Evolutionary conservation across 2,888 invertebrate genomes (phyloP).

Genomic region (Dicroscelio sp.): DNA sequence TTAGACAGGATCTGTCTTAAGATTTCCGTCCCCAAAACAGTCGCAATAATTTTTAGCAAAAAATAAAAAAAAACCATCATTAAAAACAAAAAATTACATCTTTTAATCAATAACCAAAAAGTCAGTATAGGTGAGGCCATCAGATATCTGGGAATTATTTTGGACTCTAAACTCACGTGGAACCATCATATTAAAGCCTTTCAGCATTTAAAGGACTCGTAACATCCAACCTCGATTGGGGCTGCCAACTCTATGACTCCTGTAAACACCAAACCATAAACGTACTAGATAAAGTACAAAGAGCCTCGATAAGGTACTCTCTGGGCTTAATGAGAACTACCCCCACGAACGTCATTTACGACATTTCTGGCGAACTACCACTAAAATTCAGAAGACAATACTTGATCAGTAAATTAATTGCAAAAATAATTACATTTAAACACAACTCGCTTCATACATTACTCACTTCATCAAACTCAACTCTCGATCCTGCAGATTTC

Average conservation of each 20-base stretch:
- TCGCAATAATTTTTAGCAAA: too few relatives aligned
- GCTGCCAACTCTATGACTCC: neutral
- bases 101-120: too few relatives aligned
- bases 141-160: conserved; percentile 8
- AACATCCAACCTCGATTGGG: neutral
- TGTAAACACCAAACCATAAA: neutral
- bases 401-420: neutral
- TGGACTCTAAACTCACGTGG: conserved; percentile 4
- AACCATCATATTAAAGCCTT: conserved; percentile 16
- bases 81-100: neutral
- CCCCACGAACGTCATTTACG: neutral
- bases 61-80: neutral
- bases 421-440: neutral
- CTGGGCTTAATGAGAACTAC: neutral
- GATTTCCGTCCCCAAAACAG: neutral
- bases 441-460: too few relatives aligned
- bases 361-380: neutral
- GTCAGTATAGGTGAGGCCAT: neutral
- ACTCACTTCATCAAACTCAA: too few relatives aligned
- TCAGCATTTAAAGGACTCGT: neutral
- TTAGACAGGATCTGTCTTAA: neutral
- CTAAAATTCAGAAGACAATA: neutral
- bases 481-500: neutral
- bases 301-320: neutral
- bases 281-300: neutral